phyloP scores from a whole-genome alignment of 2,797 vertebrate genomes.

The Bufotes viridis region DNA sequence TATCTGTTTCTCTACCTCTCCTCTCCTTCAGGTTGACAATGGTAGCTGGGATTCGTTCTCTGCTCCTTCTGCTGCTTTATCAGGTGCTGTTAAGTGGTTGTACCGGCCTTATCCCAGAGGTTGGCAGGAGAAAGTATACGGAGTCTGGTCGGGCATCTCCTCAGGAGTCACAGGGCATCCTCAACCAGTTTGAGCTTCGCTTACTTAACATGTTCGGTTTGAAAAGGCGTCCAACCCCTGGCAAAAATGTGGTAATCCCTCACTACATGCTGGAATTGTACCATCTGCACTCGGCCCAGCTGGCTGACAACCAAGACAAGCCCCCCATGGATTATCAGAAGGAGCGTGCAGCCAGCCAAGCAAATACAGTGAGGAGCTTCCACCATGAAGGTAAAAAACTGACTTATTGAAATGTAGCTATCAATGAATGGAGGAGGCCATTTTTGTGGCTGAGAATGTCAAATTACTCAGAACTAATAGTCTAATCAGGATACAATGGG shows the following conservation, averaged over 20 bases:
- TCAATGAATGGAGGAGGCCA: neutral
- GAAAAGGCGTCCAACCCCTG: slow-evolving; percentile 90
- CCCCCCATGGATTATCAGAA: slow-evolving; percentile 82
- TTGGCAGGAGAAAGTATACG: slow-evolving; percentile 86
- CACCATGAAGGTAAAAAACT: slow-evolving; percentile 92
- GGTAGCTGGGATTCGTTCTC: slow-evolving; percentile 93
- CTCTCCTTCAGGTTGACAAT: slow-evolving; percentile 91
- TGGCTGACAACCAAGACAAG: slow-evolving; percentile 79
- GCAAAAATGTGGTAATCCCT: slow-evolving; percentile 89
- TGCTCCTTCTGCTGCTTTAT: slow-evolving; percentile 96
- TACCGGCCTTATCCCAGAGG: slow-evolving; percentile 93
- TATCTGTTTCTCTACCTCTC: slow-evolving; percentile 31
- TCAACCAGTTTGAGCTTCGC: slow-evolving; percentile 92
- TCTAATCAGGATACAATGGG: too few species aligned
- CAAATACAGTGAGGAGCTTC: slow-evolving; percentile 97
- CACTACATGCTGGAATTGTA: slow-evolving; percentile 98
- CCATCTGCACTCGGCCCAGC: slow-evolving; percentile 88
- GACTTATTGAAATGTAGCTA: neutral
- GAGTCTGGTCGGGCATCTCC: slow-evolving; percentile 84
- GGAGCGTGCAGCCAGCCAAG: slow-evolving; percentile 89
- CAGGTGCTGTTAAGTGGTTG: slow-evolving; percentile 94
- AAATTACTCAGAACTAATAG: neutral
- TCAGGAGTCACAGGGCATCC: slow-evolving; percentile 87
- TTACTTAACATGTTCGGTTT: slow-evolving; percentile 97
- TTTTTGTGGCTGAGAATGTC: neutral